phyloP scores from a whole-genome alignment of 2,113 vertebrate species.

The Engraulis encrasicolus region DNA sequence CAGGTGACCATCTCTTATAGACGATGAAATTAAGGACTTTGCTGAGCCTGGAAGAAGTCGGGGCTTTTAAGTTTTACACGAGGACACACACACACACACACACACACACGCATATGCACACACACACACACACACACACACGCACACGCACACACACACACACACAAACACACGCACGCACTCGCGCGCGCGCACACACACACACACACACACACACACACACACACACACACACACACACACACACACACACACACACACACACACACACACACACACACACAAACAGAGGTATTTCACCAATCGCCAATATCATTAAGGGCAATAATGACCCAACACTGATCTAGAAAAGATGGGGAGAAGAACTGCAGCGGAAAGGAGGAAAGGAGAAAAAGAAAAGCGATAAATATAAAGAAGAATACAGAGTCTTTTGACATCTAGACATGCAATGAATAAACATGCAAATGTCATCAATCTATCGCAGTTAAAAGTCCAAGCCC shows the following conservation, averaged over 20 bases:
- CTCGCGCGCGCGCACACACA: neutral
- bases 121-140: neutral
- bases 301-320: neutral
- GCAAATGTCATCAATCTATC: too few relatives aligned
- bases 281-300: neutral
- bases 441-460: too few relatives aligned
- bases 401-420: neutral
- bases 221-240: neutral
- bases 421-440: neutral
- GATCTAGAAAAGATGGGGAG: neutral
- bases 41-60: conserved; percentile 8
- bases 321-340: neutral
- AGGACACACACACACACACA: neutral
- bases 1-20: conserved; percentile 19
- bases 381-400: neutral
- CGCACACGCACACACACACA: neutral
- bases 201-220: neutral
- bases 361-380: neutral
- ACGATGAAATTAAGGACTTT: conserved; percentile 26
- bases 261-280: neutral
- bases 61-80: conserved; percentile 1
- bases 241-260: neutral
- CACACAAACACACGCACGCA: neutral
- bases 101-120: neutral
- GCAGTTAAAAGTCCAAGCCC: too few relatives aligned